A percentile compares a stretch with the other conserved stretches of the same genome.
Evolutionary conservation across 2,888 invertebrate species (phyloP).

Genomic region (Furcula furcula): DNA sequence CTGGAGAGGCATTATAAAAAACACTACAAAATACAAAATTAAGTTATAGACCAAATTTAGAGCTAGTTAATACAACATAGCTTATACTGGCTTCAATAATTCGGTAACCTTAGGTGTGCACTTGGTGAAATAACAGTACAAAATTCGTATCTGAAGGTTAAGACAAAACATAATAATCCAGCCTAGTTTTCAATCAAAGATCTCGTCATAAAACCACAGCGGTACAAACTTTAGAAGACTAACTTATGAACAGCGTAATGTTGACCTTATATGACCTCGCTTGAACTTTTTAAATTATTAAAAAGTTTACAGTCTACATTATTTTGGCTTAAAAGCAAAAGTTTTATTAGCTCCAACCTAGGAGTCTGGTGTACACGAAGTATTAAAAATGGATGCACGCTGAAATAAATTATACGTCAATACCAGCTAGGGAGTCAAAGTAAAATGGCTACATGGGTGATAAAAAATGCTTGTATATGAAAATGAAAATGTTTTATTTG

Average conservation of each 20-base stretch:
- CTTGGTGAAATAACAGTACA: background rate
- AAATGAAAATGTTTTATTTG: too few relatives aligned
- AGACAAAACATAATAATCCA: too few relatives aligned
- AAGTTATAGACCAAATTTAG: conserved; percentile 1
- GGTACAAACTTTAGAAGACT: too few relatives aligned
- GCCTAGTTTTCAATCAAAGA: too few relatives aligned
- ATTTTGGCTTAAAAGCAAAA: background rate
- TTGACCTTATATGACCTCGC: background rate
- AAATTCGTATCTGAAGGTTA: too few relatives aligned
- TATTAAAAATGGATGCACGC: background rate
- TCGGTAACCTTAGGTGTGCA: background rate
- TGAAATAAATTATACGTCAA: background rate
- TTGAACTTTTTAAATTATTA: background rate
- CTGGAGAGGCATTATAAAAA: background rate
- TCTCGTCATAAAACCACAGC: too few relatives aligned
- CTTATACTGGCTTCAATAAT: background rate
- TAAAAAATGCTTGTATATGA: too few relatives aligned
- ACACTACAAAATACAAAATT: conserved; percentile 1
- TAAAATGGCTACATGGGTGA: too few relatives aligned
- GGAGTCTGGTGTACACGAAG: background rate
- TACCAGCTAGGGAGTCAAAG: too few relatives aligned
- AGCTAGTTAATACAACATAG: background rate
- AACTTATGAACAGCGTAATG: too few relatives aligned
- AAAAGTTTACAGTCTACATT: too few relatives aligned
- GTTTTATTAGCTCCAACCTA: background rate